Base-by-base conservation (phyloP, 2,888 invertebrate genomes). In the Acronicta psi region DNA sequence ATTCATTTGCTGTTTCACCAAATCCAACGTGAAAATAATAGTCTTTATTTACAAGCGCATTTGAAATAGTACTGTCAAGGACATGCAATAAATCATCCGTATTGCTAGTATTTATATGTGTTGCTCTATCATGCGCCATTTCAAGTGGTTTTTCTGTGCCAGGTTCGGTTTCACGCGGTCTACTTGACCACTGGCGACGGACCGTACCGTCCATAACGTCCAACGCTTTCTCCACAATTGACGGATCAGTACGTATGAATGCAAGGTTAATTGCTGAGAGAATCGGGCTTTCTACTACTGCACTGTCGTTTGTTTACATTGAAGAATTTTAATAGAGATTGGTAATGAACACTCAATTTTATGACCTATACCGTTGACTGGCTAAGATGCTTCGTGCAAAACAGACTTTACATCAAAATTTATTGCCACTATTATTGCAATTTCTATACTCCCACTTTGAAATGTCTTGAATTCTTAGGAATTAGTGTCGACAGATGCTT, bases 111-210 rank as follows among this genome's bases (percentile, higher is more conserved):
- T 16, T 38, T 17, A 17, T 9, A 2, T 20, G 2, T n/a, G 14
- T 10, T 36, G 6, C 5, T 36, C 0, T 11, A 18, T 11, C 16
- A 5, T 16, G 3, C 13, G 2, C 42, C 11, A 20, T 23, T 50
- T 20, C 0, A 17, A 69, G 41, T 68, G 37, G 68, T 6, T 51
- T 55, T 69, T 70, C 68, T 68, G 68, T 13, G 13, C 7, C 10
- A 10, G 38, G 1, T 14, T 49, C 6, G 11, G 4, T 20, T 55
- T 25, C 8, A 14, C 47, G 53, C 75, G 88, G 79, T 83, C 89
- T 82, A 90, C 86, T 89, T 89, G 89, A 86, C 82, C 88, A 89
- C 72, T 67, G 59, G 81, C 87, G 80, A 80, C 79, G 82, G 84
- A 89, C 83, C 86, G 85, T 83, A 71, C 62, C 58, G 59, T 59